phyloP scores from a whole-genome alignment of 2,888 invertebrate genomes.

The Entomobrya multifasciata region DNA sequence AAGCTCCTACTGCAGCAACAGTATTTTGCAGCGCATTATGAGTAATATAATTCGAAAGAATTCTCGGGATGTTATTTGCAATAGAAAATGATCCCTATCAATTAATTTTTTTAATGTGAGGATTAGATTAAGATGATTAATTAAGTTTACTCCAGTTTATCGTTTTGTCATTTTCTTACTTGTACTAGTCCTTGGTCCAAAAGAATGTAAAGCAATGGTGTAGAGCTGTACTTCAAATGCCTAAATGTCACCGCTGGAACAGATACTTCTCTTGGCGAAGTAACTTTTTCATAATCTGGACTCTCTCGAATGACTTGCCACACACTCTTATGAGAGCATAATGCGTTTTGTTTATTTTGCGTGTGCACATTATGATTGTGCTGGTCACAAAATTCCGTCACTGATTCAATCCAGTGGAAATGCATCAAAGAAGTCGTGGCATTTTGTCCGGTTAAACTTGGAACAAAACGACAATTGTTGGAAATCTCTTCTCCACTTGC shows the following conservation, averaged over 20 bases:
- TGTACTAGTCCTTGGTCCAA: constrained; percentile 70
- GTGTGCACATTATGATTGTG: constrained; percentile 85
- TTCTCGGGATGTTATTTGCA: constrained; percentile 56
- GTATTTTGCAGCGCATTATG: not conserved
- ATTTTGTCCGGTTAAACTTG: constrained; percentile 47
- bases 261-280: constrained; percentile 29
- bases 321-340: constrained; percentile 72
- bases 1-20: constrained; percentile 59
- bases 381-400: constrained; percentile 84
- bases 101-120: too few relatives aligned
- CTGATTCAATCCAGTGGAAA: constrained; percentile 76
- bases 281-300: constrained; percentile 69
- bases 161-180: constrained; percentile 37
- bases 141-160: not conserved
- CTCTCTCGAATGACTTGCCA: constrained; percentile 76
- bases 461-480: constrained; percentile 73
- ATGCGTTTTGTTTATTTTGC: constrained; percentile 85
- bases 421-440: constrained; percentile 74
- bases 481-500: constrained; percentile 20
- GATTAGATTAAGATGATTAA: too few relatives aligned
- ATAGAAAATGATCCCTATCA: constrained; percentile 56
- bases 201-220: constrained; percentile 70
- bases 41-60: constrained; percentile 16
- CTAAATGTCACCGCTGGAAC: constrained; percentile 61
- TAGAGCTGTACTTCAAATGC: constrained; percentile 44